Evolutionary conservation across 2,797 vertebrate genomes (phyloP).

Genomic region (Sebastes cheni): DNA sequence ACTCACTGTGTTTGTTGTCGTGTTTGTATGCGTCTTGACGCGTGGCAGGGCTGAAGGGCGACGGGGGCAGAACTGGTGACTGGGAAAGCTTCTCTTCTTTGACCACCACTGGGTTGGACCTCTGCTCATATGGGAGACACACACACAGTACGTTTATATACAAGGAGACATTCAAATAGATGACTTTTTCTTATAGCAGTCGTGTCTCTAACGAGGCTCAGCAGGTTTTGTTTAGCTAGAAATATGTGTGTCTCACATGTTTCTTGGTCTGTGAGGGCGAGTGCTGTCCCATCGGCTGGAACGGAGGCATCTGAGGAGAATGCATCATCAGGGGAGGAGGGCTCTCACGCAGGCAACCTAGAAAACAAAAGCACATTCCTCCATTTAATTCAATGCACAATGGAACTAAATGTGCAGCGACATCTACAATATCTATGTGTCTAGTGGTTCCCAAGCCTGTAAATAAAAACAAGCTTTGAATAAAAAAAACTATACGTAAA

Average conservation of each 20-base stretch:
- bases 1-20: conserved; percentile 83
- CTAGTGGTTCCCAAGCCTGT: too few species aligned
- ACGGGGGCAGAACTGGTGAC: conserved; percentile 85
- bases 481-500: too few species aligned
- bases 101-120: conserved; percentile 76
- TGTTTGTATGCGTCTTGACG: conserved; percentile 85
- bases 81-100: conserved; percentile 89
- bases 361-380: conserved; percentile 9
- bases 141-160: background rate
- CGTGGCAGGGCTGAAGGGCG: conserved; percentile 85
- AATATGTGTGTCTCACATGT: conserved; percentile 77
- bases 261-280: conserved; percentile 90
- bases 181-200: too few species aligned
- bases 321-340: conserved; percentile 90
- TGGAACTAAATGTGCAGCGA: background rate
- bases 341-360: conserved; percentile 86
- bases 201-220: too few species aligned
- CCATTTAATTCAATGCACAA: background rate
- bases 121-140: conserved; percentile 63
- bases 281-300: conserved; percentile 85
- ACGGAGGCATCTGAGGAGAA: conserved; percentile 90
- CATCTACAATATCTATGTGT: too few species aligned
- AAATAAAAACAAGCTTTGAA: too few species aligned
- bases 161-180: background rate
- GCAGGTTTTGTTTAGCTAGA: background rate